phyloP scores from a whole-genome alignment of 53 echinoderm and acorn worm species.

The Actinopyga echinites region DNA sequence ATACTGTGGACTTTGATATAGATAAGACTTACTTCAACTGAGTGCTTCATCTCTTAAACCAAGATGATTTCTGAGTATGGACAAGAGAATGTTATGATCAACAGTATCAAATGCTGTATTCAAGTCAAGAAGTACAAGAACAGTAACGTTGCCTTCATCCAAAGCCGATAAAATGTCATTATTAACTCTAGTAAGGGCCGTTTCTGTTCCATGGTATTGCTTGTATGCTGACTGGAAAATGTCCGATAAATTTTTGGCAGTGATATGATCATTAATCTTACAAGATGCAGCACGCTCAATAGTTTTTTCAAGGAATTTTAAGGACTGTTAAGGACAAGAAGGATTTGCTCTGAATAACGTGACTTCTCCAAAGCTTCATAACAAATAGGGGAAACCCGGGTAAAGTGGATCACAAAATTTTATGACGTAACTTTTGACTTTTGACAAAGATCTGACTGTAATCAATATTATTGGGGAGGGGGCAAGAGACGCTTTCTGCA shows the following conservation, averaged over 20 bases:
- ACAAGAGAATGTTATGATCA: neutral
- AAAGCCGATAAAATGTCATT: conserved; percentile 56
- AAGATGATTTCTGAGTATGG: neutral
- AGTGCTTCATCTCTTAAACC: neutral
- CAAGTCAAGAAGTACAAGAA: conserved; percentile 44
- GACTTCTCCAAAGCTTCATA: no score
- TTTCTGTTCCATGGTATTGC: conserved; percentile 41
- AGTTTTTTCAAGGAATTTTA: conserved; percentile 24
- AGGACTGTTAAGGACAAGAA: no score
- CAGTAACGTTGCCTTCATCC: conserved; percentile 41
- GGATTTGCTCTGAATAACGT: no score
- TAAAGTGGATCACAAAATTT: no score
- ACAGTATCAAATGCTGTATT: conserved; percentile 56
- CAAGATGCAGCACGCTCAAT: conserved; percentile 5
- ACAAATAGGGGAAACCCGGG: no score
- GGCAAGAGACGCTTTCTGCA: no score
- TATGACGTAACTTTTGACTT: no score
- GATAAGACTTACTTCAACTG: neutral
- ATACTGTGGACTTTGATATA: no score
- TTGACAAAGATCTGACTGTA: no score
- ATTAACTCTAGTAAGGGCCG: conserved; percentile 26
- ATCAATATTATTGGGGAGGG: no score
- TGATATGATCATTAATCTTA: conserved; percentile 2
- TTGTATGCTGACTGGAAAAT: conserved; percentile 48
- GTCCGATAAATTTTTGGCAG: neutral